Evolutionary conservation across 2,113 vertebrate genomes (phyloP), one percentile per base, ranked within the genome.

Genomic region (Montifringilla adamsi): DNA sequence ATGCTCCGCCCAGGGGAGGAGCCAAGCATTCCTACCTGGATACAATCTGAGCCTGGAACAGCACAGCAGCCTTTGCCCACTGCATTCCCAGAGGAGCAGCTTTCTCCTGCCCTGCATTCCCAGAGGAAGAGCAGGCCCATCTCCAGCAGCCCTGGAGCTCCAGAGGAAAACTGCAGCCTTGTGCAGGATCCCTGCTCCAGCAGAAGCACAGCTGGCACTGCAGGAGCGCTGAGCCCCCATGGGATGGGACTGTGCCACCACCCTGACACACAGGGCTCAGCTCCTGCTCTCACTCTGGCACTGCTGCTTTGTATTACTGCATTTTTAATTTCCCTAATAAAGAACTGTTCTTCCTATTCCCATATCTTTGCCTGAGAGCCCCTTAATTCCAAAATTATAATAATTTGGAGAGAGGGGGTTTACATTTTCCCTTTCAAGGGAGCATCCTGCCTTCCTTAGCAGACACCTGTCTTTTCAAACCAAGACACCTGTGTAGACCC

Each of bases 401-500:
- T 17, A 37, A 59, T 59, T 59, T 1, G 0, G 23, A 59, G 1
- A n/a, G n/a, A 59, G 7, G 23, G 15, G 10, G 5, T 59, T 59
- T 59, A 8, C 16, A 37, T 60, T 60, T 37, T 60, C 35, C 24
- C 27, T 60, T 60, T 27, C 58, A 26, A 37, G 58, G 11, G 24
- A 37, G 35, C 7, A 5, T 37, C 24, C 58, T 60, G 3, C 24
- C 24, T 27, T 60, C 10, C n/a, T 8, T 8, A 26, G 5, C 15
- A 59, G 23, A 37, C 5, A 37, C 23, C n/a, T 17, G 23, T 16
- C n/a, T 26, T 2, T 60, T 17, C 15, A 37, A 26, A 59, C 58
- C n/a, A 59, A 2, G 15, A 26, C 23, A 17, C 23, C n/a, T 2
- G 0, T 20, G 20, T 3, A 69, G 81, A 43, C 1, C 7, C 78